Conservation (phyloP, 2,113 vertebrate genomes). For the Muscicapa adusta region DNA sequence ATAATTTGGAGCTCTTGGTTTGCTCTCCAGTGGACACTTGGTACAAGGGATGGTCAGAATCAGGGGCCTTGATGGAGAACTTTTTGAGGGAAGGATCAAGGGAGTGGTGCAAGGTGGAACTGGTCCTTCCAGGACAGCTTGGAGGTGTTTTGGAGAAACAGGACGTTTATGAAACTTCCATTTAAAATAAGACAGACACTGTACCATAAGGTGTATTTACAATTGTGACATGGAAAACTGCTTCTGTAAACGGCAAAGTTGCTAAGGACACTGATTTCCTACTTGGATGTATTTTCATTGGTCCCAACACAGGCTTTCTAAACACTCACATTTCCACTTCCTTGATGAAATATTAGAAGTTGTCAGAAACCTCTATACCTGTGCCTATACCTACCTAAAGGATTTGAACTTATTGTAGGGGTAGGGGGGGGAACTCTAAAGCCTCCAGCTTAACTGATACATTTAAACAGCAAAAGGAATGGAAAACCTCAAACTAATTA, state of each 20-base stretch:
- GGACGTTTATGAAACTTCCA: background rate
- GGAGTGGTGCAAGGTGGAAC: background rate
- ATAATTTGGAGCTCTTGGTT: background rate
- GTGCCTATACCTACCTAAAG: background rate
- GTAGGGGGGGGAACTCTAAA: accelerated
- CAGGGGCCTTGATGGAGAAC: background rate
- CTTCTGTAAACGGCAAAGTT: background rate
- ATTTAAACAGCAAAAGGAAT: background rate
- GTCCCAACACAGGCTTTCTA: background rate
- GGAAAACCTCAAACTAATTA: background rate
- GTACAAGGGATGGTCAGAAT: background rate
- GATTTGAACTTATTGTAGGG: background rate
- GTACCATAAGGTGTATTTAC: background rate
- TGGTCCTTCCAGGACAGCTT: background rate
- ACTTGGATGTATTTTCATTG: background rate
- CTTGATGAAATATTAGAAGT: background rate
- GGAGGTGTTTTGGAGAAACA: background rate
- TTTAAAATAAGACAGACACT: background rate
- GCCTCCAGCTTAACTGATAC: background rate
- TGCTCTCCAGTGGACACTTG: background rate
- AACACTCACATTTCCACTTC: background rate
- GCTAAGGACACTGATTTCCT: background rate
- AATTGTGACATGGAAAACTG: background rate
- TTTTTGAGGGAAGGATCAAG: background rate
- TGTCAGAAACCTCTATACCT: background rate